phyloP scores from a whole-genome alignment of 1,140 invertebrate species.

The Eriocheir sinensis region DNA sequence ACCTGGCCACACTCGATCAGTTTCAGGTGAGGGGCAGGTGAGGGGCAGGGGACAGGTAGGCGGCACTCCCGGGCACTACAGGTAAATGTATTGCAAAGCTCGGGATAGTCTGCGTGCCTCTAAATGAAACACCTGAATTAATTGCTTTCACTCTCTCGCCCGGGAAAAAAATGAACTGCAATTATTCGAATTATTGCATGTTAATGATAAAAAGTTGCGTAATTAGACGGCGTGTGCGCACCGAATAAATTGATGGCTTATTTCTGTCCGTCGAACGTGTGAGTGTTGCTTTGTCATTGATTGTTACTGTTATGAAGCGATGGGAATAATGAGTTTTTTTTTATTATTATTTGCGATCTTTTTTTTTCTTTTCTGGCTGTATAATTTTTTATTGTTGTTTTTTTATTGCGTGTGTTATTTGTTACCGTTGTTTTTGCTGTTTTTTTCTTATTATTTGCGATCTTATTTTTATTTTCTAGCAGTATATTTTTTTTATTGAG shows the following conservation, averaged over 20 bases:
- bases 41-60: too few species aligned
- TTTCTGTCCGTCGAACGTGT: background rate
- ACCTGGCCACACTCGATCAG: too few species aligned
- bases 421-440: too few species aligned
- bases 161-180: background rate
- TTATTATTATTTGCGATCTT: too few species aligned
- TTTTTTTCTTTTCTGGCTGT: too few species aligned
- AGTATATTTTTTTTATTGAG: too few species aligned
- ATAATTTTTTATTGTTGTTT: background rate
- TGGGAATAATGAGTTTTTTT: too few species aligned
- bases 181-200: background rate
- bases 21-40: too few species aligned
- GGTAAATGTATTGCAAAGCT: conserved; percentile 7
- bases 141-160: background rate
- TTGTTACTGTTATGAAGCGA: background rate
- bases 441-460: too few species aligned
- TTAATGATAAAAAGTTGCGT: conserved; percentile 25
- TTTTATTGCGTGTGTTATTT: too few species aligned
- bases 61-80: too few species aligned
- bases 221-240: background rate
- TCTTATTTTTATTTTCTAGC: too few species aligned
- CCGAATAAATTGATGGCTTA: background rate
- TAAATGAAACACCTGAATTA: conserved; percentile 17
- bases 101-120: background rate
- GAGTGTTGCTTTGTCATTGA: background rate